These are phyloP conservation scores for Protonemura montana DNA, from an alignment of 2,888 invertebrate genomes.

Conservation along the genomic window DNA sequence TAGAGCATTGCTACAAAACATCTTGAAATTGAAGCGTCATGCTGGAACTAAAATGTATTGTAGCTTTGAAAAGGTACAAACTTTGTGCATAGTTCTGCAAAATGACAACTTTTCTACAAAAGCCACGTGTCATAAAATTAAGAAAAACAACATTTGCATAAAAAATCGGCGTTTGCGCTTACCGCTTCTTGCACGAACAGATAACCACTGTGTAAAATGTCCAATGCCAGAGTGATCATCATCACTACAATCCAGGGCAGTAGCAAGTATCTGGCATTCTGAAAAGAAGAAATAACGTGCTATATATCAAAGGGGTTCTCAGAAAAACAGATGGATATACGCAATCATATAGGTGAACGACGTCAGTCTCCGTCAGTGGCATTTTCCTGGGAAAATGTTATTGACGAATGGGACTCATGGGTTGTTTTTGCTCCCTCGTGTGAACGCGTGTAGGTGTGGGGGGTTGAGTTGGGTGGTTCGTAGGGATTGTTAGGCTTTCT, in stretches of 20 bases:
- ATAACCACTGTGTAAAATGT: slow-evolving; percentile 72
- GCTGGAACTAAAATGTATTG: too few relatives aligned
- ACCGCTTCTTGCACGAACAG: slow-evolving; percentile 72
- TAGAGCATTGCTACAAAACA: too few relatives aligned
- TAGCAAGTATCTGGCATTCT: slow-evolving; percentile 75
- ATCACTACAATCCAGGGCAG: slow-evolving; percentile 79
- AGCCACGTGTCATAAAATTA: too few relatives aligned
- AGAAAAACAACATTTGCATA: too few relatives aligned
- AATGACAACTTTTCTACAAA: too few relatives aligned
- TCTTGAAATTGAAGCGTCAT: too few relatives aligned
- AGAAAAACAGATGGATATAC: background rate
- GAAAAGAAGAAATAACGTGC: too few relatives aligned
- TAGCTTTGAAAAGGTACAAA: too few relatives aligned
- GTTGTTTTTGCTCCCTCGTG: background rate
- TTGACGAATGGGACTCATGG: background rate
- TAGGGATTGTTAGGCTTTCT: background rate
- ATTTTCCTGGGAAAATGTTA: background rate
- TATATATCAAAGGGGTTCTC: background rate
- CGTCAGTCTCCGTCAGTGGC: background rate
- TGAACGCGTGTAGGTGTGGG: background rate
- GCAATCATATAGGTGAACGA: background rate
- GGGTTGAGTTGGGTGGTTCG: background rate
- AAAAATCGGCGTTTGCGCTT: too few relatives aligned
- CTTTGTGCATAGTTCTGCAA: too few relatives aligned
- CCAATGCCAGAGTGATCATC: slow-evolving; percentile 70